Evolutionary conservation across 2,113 vertebrate genomes (phyloP).

Genomic region (Erythrocercus mccallii): DNA sequence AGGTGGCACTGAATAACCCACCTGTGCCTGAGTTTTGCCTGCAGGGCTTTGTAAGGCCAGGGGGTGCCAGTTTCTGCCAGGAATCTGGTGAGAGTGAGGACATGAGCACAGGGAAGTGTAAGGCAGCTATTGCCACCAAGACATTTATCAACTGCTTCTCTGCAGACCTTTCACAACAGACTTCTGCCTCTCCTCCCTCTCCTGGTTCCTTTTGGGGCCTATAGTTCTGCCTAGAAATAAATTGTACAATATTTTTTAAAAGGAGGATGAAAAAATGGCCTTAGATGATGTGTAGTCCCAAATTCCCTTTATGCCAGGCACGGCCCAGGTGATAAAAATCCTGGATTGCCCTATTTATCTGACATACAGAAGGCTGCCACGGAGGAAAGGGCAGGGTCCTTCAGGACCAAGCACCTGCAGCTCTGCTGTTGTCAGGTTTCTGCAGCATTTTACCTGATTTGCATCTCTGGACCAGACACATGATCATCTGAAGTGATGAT

Average conservation of each 20-base stretch:
- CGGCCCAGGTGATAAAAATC: background rate
- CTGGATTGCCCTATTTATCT: background rate
- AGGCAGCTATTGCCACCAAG: background rate
- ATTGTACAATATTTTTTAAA: background rate
- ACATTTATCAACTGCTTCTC: background rate
- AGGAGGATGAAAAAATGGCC: background rate
- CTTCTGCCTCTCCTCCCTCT: background rate
- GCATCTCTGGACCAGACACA: background rate
- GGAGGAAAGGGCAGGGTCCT: background rate
- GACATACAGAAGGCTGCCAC: accelerated
- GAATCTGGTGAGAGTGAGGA: background rate
- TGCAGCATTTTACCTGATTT: background rate
- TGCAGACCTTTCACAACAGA: background rate
- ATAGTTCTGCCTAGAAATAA: background rate
- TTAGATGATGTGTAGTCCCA: background rate
- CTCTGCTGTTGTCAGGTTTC: background rate
- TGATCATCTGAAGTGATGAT: background rate
- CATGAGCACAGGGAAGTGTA: background rate
- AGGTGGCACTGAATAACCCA: background rate
- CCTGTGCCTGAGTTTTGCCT: background rate
- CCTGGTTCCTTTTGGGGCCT: background rate
- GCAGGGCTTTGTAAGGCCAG: background rate
- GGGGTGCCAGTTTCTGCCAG: background rate
- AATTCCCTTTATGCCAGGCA: background rate
- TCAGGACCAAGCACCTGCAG: background rate